Evolutionary conservation across 2,888 invertebrate genomes (phyloP), one percentile per base, ranked within the genome.

Genomic region (Lithophane socia): DNA sequence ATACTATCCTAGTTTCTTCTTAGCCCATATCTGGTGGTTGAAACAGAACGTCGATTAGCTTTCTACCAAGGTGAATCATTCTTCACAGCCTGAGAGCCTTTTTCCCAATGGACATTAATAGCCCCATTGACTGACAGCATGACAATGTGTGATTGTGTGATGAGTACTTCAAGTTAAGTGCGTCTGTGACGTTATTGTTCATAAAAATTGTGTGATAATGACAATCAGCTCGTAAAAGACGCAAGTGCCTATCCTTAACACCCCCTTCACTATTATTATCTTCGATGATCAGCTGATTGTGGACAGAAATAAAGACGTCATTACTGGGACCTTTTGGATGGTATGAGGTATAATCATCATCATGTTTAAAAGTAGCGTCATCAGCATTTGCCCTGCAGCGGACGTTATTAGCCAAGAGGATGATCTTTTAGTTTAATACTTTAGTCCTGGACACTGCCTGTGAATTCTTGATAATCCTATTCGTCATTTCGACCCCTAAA

Each of bases 191-290:
- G 82, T 52, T 44, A 58, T 54, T 79, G 64, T 58, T 65, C 44
- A 79, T 72, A 80, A 84, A 84, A 82, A 75, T 71, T 49, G 56
- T 61, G 68, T 52, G 74, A 80, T 80, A 72, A 61, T 75, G 13
- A n/a, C 18, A 61, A 79, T 79, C 80, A 74, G 73, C 66, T 72
- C n/a, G 60, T 79, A 63, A 79, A 71, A 64, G 84, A 63, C 24
- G 66, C 66, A 79, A 63, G 58, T 66, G 66, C 24, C 49, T 47
- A 58, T 70, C 73, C 47, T 67, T 63, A 71, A 60, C 44, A 82
- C 56, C 56, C 47, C 29, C 64, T 77, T 66, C 56, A 72, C 29
- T 56, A 47, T 63, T 37, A 79, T 66, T 73, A 82, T 68, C 58
- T 64, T 67, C 54, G 42, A 67, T 70, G 42, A 79, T 67, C 70